These are phyloP conservation scores for Oncopeltus fasciatus DNA, from an alignment of 1,140 invertebrate species.

Conservation along the genomic window DNA sequence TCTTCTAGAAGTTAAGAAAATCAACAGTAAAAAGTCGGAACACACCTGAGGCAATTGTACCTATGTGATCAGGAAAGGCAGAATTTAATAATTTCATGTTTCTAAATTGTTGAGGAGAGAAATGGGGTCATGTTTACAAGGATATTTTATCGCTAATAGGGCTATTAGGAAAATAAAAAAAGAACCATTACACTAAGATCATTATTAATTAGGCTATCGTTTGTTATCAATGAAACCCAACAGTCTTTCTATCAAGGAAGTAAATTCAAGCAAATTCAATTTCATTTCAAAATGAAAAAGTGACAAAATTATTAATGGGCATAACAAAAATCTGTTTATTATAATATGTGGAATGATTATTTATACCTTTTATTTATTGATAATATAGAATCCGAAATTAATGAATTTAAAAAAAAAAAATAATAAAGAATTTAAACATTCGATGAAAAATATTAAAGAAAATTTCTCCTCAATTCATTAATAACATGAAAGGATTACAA, in stretches of 20 bases:
- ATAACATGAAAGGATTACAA: background rate
- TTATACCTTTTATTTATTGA: no score
- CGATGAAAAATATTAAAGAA: background rate
- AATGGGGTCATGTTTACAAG: constrained; percentile 1
- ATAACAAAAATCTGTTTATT: no score
- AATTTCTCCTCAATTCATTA: background rate
- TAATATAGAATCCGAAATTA: background rate
- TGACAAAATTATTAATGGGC: no score
- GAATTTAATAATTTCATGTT: no score
- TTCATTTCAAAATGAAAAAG: no score
- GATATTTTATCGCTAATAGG: background rate
- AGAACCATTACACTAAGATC: background rate
- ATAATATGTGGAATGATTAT: no score
- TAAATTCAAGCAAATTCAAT: no score
- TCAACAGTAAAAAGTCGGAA: no score
- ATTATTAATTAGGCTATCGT: background rate
- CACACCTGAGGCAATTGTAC: no score
- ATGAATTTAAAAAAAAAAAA: background rate
- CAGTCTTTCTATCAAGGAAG: no score
- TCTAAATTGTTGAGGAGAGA: background rate
- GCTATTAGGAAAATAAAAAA: background rate
- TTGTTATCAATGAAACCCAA: background rate
- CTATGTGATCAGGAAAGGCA: no score
- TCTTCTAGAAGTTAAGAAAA: no score
- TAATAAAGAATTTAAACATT: background rate